phyloP scores from a whole-genome alignment of 1,140 invertebrate species.

The Teleogryllus occipitalis region DNA sequence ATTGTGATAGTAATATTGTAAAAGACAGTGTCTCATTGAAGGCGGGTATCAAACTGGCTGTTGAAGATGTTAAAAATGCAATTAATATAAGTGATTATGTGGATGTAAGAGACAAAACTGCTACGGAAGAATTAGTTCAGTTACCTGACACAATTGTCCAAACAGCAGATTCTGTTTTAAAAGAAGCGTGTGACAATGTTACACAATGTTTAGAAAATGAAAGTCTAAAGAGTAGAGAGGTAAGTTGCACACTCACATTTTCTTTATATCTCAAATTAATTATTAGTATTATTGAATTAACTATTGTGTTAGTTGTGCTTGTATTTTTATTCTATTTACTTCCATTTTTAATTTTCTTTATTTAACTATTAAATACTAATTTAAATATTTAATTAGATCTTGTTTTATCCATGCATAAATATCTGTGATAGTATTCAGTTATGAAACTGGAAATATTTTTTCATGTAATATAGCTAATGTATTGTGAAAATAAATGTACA shows the following conservation, averaged over 20 bases:
- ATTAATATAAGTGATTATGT: background rate
- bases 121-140: background rate
- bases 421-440: no score
- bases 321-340: no score
- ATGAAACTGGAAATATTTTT: no score
- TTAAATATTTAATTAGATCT: no score
- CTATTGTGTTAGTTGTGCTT: no score
- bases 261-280: no score
- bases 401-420: no score
- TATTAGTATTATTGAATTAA: no score
- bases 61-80: background rate
- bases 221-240: background rate
- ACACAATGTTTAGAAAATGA: background rate
- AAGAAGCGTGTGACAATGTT: background rate
- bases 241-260: background rate
- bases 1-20: background rate
- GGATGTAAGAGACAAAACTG: background rate
- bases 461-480: no score
- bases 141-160: background rate
- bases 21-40: background rate
- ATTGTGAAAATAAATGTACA: no score
- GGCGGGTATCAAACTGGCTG: background rate
- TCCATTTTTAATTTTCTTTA: no score
- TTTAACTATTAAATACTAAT: no score
- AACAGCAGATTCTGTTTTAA: background rate